A percentile compares a stretch with the other conserved stretches of the same genome.
Evolutionary conservation across 2,888 invertebrate species (phyloP).

Genomic region (Latrodectus elegans): DNA sequence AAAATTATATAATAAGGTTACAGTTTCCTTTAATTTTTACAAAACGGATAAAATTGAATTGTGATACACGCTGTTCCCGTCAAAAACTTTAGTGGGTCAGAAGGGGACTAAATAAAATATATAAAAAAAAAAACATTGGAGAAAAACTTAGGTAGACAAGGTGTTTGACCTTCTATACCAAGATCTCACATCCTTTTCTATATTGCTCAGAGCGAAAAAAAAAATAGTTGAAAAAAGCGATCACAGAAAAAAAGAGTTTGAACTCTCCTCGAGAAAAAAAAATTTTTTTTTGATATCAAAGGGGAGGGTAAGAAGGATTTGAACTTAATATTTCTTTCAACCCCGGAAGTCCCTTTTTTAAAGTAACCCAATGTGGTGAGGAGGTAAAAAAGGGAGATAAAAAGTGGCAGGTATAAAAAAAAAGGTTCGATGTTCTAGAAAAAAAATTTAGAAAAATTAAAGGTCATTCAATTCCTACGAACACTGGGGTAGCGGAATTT

Average conservation of each 20-base stretch:
- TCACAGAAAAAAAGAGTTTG: background rate
- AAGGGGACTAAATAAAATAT: constrained; percentile 1
- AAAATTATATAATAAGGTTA: no score
- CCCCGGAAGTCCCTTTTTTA: constrained; percentile 1
- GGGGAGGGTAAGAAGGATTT: background rate
- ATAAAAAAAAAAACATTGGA: background rate
- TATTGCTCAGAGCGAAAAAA: background rate
- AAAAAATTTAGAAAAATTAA: no score
- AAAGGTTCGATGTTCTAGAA: background rate
- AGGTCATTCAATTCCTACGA: no score
- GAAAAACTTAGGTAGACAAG: constrained; percentile 11
- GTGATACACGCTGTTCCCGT: no score
- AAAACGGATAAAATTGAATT: no score
- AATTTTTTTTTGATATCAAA: background rate
- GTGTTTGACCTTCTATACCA: constrained; percentile 56
- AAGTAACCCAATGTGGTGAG: background rate
- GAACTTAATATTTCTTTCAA: constrained; percentile 4
- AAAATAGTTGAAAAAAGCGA: background rate
- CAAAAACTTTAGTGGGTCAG: constrained; percentile 31
- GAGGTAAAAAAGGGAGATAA: background rate
- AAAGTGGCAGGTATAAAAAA: background rate
- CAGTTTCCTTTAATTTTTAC: no score
- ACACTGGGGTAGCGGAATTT: no score
- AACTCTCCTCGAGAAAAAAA: background rate
- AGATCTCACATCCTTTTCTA: constrained; percentile 32